Evolutionary conservation across 2,113 vertebrate species (phyloP), one percentile per base, ranked within the genome.

Genomic region (Sminthopsis crassicaudata): DNA sequence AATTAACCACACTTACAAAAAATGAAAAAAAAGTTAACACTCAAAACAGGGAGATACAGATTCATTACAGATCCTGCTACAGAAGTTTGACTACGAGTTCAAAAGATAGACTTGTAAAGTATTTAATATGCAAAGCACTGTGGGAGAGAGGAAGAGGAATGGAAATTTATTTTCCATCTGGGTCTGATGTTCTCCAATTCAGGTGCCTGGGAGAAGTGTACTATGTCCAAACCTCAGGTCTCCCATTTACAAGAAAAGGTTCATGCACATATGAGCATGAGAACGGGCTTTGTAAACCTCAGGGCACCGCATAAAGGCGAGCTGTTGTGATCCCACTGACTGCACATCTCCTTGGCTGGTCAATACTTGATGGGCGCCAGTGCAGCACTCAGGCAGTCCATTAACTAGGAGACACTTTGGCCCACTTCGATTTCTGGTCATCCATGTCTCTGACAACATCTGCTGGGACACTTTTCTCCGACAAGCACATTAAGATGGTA

Each of bases 1-100:
- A 92, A 57, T 89, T 90, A 95, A 48, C 52, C 67, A 94, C 67
- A 76, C 36, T 42, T 42, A 9, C 67, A 76, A 93, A 94, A 51
- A 30, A 55, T 93, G n/a, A 92, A 52, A 95, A 89, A 52, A 16
- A 67, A 90, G 36, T 57, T 36, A 92, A 84, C 2, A 84, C 16
- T 19, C 67, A 84, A 84, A 84, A 19, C 19, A 42, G 19, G 36
- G 7, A 84, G 42, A 84, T 84, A 5, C 16, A 42, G 67, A 84
- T 84, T 84, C 19, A 22, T 42, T 42, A 12, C 12, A 67, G 30
- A 67, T 14, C 60, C 11, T 36, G 11, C 30, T 67, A 14, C 60
- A 42, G 67, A 23, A 42, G 19, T 1, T 76, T 14, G 6, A 76
- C 36, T n/a, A n/a, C 1, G 60, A 16, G 12, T 36, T 67, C 36